A percentile compares a stretch with the other conserved stretches of the same genome.
phyloP scores from a whole-genome alignment of 2,888 invertebrate species.

The Campaea margaritaria region DNA sequence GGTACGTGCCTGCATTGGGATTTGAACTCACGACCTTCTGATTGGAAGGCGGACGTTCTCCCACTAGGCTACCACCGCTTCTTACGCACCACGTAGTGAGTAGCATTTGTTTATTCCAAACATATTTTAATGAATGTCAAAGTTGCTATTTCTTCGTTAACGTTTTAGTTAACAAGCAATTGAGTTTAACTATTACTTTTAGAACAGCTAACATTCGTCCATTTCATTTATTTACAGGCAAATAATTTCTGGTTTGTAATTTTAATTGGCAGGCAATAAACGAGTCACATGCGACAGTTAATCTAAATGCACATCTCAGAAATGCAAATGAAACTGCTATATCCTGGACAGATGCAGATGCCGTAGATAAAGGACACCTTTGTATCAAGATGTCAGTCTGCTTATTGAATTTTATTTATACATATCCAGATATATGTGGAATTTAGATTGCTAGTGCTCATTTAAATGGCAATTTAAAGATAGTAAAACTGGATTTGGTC shows the following conservation, averaged over 20 bases:
- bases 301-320: slow-evolving; percentile 25
- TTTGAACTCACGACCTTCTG: too few species aligned
- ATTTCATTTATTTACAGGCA: not conserved
- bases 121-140: not conserved
- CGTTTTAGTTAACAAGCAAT: not conserved
- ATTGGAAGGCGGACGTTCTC: too few species aligned
- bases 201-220: not conserved
- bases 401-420: slow-evolving; percentile 1
- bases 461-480: too few species aligned
- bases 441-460: too few species aligned
- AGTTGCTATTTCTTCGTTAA: not conserved
- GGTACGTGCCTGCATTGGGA: too few species aligned
- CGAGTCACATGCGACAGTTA: slow-evolving; percentile 18
- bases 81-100: too few species aligned
- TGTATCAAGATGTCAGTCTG: slow-evolving; percentile 11
- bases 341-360: slow-evolving; percentile 31
- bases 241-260: slow-evolving; percentile 20
- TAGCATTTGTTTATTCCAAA: too few species aligned
- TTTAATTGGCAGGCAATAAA: slow-evolving; percentile 32
- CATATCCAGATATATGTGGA: too few species aligned
- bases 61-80: too few species aligned
- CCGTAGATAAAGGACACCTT: slow-evolving; percentile 23
- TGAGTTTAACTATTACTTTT: not conserved
- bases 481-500: too few species aligned
- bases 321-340: slow-evolving; percentile 26